A percentile compares a stretch with the other conserved stretches of the same genome.
phyloP scores from a whole-genome alignment of 2,888 invertebrate species.

The Gasteruption jaculator region DNA sequence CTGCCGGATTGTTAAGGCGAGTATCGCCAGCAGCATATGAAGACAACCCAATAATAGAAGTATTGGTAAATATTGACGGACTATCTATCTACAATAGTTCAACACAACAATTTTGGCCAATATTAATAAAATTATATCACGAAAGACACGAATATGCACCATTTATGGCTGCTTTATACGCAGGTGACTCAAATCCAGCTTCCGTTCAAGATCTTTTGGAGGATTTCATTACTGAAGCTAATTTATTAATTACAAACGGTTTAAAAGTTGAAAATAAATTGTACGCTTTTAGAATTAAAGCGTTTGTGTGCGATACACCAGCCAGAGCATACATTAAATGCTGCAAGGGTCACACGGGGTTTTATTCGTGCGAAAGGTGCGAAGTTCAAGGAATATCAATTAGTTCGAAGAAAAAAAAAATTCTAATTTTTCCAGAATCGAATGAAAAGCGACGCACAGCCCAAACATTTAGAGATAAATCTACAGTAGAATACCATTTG shows the following conservation, averaged over 20 bases:
- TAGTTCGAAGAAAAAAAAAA: conserved; percentile 12
- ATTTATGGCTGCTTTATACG: conserved; percentile 16
- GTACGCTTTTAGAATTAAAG: conserved; percentile 6
- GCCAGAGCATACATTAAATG: conserved; percentile 15
- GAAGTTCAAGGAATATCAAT: conserved; percentile 10
- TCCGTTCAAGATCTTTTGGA: conserved; percentile 7
- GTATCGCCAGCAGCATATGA: conserved; percentile 4
- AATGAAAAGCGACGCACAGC: conserved; percentile 8
- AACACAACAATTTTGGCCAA: conserved; percentile 11
- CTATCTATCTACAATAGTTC: conserved; percentile 10
- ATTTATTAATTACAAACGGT: too few relatives aligned
- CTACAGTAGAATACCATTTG: conserved; percentile 12
- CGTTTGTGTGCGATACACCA: conserved; percentile 13
- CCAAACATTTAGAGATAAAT: conserved; percentile 11
- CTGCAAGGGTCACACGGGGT: conserved; percentile 9
- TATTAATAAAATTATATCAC: conserved; percentile 6
- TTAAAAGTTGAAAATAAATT: conserved; percentile 1
- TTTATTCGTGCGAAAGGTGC: conserved; percentile 17
- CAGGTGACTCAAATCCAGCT: conserved; percentile 16
- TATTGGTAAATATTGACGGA: conserved; percentile 12
- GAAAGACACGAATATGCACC: conserved; percentile 12
- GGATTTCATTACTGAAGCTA: conserved; percentile 14
- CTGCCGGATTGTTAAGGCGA: not conserved
- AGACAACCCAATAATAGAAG: conserved; percentile 7
- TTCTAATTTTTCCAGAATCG: conserved; percentile 9